Conservation (phyloP, 2,888 invertebrate genomes). For the Lissonota sp. region DNA sequence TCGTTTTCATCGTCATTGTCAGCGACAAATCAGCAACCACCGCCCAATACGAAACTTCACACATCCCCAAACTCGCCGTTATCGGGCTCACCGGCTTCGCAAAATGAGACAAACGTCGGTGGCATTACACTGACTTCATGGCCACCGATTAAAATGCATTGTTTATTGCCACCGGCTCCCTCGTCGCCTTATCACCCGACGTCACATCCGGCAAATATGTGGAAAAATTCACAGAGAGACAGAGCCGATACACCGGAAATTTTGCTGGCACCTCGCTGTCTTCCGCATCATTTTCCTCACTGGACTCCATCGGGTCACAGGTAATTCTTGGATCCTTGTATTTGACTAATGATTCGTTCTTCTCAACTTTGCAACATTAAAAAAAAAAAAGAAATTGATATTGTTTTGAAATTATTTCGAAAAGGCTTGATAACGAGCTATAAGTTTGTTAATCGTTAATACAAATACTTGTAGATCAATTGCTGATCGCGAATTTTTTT, state of each 20-base stretch:
- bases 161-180: conserved; percentile 78
- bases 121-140: conserved; percentile 73
- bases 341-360: too few species aligned
- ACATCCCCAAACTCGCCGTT: conserved; percentile 79
- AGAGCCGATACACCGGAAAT: conserved; percentile 91
- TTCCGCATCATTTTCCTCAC: conserved; percentile 79
- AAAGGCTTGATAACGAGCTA: too few species aligned
- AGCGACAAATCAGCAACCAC: conserved; percentile 83
- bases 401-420: too few species aligned
- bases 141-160: conserved; percentile 83
- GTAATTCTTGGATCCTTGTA: too few species aligned
- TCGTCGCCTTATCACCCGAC: conserved; percentile 77
- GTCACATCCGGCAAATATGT: conserved; percentile 76
- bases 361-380: too few species aligned
- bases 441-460: too few species aligned
- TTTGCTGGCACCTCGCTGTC: conserved; percentile 89
- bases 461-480: too few species aligned
- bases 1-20: conserved; percentile 78
- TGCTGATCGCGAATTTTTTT: too few species aligned
- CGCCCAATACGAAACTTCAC: conserved; percentile 86
- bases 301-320: conserved; percentile 79
- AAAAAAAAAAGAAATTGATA: too few species aligned
- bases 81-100: conserved; percentile 71
- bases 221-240: conserved; percentile 83
- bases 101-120: conserved; percentile 72